phyloP scores from a whole-genome alignment of 2,888 invertebrate genomes.

The Cynaeus angustus region DNA sequence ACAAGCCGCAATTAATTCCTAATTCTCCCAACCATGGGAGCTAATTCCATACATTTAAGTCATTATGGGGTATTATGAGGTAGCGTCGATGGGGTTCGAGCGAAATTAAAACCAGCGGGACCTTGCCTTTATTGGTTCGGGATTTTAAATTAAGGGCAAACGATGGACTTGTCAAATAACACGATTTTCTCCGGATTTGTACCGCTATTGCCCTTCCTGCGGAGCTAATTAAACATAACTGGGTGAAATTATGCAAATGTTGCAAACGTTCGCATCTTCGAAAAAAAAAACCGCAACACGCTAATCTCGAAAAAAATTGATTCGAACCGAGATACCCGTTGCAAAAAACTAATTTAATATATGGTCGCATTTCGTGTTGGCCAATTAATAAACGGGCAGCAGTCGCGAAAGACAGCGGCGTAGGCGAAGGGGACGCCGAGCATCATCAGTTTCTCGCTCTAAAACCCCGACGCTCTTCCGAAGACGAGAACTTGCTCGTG shows the following conservation, averaged over 20 bases:
- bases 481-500: too few relatives aligned
- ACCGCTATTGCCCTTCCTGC: not conserved
- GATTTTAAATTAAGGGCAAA: conserved; percentile 1
- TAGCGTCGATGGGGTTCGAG: conserved; percentile 50
- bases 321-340: conserved; percentile 4
- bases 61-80: conserved; percentile 54
- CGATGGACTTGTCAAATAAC: not conserved
- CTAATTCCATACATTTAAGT: conserved; percentile 54
- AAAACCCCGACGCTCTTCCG: too few relatives aligned
- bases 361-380: conserved; percentile 37
- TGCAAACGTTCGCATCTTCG: not conserved
- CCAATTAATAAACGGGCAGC: conserved; percentile 36
- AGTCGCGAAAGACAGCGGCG: conserved; percentile 13
- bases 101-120: conserved; percentile 50
- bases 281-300: conserved; percentile 18
- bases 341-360: conserved; percentile 41
- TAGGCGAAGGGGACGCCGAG: too few relatives aligned
- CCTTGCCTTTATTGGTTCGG: not conserved
- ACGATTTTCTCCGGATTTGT: not conserved
- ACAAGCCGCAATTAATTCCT: conserved; percentile 41
- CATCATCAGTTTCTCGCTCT: too few relatives aligned
- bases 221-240: not conserved
- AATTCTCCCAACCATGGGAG: conserved; percentile 35
- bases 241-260: conserved; percentile 26
- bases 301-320: conserved; percentile 17